These are phyloP conservation scores for Agrotis clavis DNA, from an alignment of 2,888 invertebrate species.

Conservation along the genomic window DNA sequence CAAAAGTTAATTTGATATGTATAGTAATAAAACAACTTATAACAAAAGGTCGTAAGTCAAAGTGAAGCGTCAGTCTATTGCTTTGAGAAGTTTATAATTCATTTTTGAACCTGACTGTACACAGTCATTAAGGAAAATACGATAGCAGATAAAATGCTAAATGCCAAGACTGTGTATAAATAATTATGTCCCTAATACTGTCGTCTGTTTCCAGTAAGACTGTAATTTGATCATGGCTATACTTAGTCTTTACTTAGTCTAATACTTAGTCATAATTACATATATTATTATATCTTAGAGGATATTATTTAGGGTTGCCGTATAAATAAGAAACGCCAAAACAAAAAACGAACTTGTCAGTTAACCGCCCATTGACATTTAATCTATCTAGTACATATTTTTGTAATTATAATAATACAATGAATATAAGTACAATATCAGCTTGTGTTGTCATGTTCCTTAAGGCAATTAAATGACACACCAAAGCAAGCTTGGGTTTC, in stretches of 20 bases:
- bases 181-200: background rate
- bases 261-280: background rate
- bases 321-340: background rate
- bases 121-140: too few relatives aligned
- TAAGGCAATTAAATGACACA: conserved; percentile 49
- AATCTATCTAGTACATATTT: conserved; percentile 19
- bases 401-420: conserved; percentile 41
- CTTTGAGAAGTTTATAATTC: too few relatives aligned
- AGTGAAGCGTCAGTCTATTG: too few relatives aligned
- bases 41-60: too few relatives aligned
- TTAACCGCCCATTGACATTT: conserved; percentile 25
- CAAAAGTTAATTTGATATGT: too few relatives aligned
- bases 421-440: conserved; percentile 38
- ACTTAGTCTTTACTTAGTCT: too few relatives aligned
- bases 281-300: background rate
- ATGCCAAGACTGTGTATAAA: background rate
- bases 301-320: background rate
- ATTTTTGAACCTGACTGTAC: too few relatives aligned
- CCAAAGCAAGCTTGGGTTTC: conserved; percentile 35
- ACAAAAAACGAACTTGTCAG: conserved; percentile 16
- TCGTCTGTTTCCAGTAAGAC: background rate
- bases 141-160: background rate
- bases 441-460: conserved; percentile 28
- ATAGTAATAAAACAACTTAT: too few relatives aligned
- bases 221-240: background rate